These are phyloP conservation scores for Stenichneumon culpator DNA, from an alignment of 2,888 invertebrate species.

Conservation along the genomic window DNA sequence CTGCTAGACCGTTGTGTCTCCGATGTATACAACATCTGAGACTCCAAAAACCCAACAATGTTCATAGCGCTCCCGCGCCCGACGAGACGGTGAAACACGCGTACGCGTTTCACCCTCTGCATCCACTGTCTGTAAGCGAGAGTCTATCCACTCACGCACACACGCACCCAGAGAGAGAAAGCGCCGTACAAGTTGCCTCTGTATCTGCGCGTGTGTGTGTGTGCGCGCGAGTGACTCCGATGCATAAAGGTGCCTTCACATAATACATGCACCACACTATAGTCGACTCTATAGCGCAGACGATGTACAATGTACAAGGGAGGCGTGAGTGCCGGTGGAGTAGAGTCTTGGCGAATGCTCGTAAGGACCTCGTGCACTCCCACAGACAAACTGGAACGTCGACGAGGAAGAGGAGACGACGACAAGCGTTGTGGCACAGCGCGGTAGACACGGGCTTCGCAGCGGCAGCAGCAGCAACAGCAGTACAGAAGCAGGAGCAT, in stretches of 20 bases:
- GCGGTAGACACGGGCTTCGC: conserved; percentile 34
- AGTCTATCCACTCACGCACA: conserved; percentile 18
- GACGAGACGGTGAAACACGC: conserved; percentile 48
- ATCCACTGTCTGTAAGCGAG: conserved; percentile 30
- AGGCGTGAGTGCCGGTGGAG: conserved; percentile 17
- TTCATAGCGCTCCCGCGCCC: conserved; percentile 28
- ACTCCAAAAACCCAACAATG: conserved; percentile 29
- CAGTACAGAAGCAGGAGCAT: conserved; percentile 6
- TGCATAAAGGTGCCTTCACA: conserved; percentile 17
- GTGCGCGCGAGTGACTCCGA: not conserved
- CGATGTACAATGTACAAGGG: conserved; percentile 14
- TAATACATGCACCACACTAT: conserved; percentile 5
- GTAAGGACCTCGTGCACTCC: conserved; percentile 32
- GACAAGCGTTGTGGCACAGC: conserved; percentile 8
- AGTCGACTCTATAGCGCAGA: not conserved
- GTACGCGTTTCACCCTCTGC: conserved; percentile 30
- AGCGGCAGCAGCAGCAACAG: not conserved
- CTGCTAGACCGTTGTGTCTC: conserved; percentile 4
- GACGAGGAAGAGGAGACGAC: conserved; percentile 40
- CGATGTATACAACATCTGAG: conserved; percentile 17
- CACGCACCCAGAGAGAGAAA: not conserved
- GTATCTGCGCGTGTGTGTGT: too few relatives aligned
- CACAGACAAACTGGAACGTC: conserved; percentile 47
- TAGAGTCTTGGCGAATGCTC: conserved; percentile 23
- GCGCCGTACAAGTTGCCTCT: not conserved